Percentiles rank a stretch among this genome's conserved stretches.
These are phyloP conservation scores for Drosophila cracens DNA, from an alignment of 2,888 invertebrate genomes.

Conservation along the genomic window DNA sequence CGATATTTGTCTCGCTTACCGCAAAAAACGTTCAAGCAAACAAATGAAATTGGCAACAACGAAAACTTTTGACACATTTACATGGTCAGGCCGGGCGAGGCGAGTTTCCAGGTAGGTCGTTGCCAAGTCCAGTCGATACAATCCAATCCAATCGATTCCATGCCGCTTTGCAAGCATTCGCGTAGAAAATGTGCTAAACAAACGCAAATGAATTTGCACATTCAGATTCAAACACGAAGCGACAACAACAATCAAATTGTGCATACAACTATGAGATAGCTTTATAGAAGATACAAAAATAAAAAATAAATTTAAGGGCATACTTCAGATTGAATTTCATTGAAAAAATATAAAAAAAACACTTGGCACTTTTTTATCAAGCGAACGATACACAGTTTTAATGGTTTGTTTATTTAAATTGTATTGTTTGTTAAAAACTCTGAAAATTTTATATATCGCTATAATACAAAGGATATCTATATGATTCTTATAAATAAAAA, in stretches of 20 bases:
- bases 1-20: constrained; percentile 58
- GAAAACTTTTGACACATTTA: constrained; percentile 63
- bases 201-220: constrained; percentile 77
- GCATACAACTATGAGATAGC: constrained; percentile 14
- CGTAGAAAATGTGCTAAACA: constrained; percentile 73
- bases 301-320: constrained; percentile 3
- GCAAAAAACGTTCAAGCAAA: constrained; percentile 13
- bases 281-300: constrained; percentile 22
- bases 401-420: not conserved
- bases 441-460: not conserved
- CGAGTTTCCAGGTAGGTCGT: not conserved
- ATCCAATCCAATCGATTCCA: constrained; percentile 24
- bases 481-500: not conserved
- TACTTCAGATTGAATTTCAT: constrained; percentile 25
- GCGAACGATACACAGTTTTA: not conserved
- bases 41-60: constrained; percentile 8
- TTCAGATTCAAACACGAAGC: constrained; percentile 67
- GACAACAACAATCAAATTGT: constrained; percentile 53
- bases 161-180: constrained; percentile 51
- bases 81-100: constrained; percentile 23
- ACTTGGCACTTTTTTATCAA: constrained; percentile 13
- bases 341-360: not conserved
- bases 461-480: not conserved
- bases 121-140: constrained; percentile 25
- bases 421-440: not conserved